Conservation (phyloP, 2,113 vertebrate genomes). For the Microtus oregoni region DNA sequence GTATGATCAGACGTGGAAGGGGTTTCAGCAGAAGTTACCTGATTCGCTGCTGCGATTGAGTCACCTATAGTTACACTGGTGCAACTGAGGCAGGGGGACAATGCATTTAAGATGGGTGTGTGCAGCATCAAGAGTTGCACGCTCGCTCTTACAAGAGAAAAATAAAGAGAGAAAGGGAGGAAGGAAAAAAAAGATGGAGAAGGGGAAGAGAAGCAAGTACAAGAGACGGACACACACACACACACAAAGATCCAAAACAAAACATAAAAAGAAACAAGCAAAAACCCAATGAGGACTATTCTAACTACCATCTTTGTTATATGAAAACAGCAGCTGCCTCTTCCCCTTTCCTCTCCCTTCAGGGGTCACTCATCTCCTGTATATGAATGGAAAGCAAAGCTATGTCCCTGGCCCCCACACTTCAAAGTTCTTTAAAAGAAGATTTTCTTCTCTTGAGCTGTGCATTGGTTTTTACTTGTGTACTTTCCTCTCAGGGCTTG, state of each 20-base stretch:
- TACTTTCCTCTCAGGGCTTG: neutral
- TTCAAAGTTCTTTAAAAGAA: conserved; percentile 38
- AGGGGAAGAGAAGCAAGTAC: neutral
- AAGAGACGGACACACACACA: neutral
- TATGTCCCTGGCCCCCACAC: neutral
- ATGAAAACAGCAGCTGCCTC: neutral
- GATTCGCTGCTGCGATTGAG: neutral
- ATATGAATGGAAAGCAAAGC: conserved; percentile 8
- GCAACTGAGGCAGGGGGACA: neutral
- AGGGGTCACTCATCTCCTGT: neutral
- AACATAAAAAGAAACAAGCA: too few species aligned
- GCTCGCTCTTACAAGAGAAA: neutral
- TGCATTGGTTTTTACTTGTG: neutral
- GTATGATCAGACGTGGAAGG: neutral
- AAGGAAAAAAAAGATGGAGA: too few species aligned
- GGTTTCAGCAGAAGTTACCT: neutral
- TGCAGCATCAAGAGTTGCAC: too few species aligned
- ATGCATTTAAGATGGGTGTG: neutral
- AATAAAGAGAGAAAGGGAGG: neutral
- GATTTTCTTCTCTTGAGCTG: conserved; percentile 34
- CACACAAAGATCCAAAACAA: neutral
- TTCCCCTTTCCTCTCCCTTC: neutral
- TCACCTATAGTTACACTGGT: neutral
- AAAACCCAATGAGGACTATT: neutral
- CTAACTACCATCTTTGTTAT: neutral